Conservation (phyloP, 2,797 vertebrate species). For the Oreonectes daqikongensis region DNA sequence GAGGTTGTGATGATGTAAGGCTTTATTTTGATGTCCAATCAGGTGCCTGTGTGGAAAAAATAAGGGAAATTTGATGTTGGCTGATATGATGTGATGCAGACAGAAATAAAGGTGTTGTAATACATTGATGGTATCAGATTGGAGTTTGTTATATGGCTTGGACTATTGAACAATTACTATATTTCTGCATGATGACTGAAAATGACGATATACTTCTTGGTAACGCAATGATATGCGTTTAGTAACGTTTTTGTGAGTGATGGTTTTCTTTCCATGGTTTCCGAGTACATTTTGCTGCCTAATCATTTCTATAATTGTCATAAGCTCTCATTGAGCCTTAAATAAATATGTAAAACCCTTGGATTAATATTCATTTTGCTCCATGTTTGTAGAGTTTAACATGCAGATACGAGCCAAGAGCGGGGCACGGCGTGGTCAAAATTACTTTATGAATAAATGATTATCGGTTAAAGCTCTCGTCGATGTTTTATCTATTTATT, state of each 20-base stretch:
- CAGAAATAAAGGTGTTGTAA: background rate
- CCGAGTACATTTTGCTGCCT: background rate
- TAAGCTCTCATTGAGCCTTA: background rate
- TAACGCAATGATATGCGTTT: no score
- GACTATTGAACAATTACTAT: background rate
- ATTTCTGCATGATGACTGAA: background rate
- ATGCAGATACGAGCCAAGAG: background rate
- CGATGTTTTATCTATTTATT: slow-evolving; percentile 67
- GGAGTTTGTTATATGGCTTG: background rate
- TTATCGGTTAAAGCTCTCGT: slow-evolving; percentile 60
- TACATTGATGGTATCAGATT: background rate
- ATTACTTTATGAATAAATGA: slow-evolving; percentile 68
- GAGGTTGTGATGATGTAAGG: background rate
- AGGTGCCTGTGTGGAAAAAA: background rate
- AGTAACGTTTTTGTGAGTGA: background rate
- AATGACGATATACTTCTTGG: background rate
- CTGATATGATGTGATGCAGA: slow-evolving; percentile 2
- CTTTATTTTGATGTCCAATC: background rate
- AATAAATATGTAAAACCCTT: slow-evolving; percentile 15
- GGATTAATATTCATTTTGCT: background rate
- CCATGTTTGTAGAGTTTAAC: slow-evolving; percentile 13
- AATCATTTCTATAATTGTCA: background rate
- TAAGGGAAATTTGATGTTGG: background rate
- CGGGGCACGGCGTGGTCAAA: slow-evolving; percentile 42
- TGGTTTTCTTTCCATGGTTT: background rate